Percentiles rank a stretch among this genome's conserved stretches.
These are phyloP conservation scores for Neodon shergylaensis DNA, from an alignment of 2,113 vertebrate species.

Conservation along the genomic window DNA sequence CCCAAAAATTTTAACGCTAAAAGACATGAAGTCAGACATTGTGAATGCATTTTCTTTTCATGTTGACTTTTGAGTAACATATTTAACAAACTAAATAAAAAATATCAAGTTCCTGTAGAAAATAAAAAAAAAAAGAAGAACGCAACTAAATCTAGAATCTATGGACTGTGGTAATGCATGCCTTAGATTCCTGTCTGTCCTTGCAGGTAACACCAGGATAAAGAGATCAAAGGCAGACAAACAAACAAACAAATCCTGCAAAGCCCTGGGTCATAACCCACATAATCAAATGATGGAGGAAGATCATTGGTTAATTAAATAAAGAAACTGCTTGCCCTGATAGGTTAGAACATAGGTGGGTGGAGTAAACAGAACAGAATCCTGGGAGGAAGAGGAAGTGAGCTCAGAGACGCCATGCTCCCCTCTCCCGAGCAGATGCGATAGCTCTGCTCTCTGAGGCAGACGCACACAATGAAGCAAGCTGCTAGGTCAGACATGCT, in stretches of 20 bases:
- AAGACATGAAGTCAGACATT: neutral
- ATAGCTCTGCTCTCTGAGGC: too few relatives aligned
- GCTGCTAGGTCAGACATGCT: too few relatives aligned
- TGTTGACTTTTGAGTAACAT: constrained; percentile 3
- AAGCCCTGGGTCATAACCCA: neutral
- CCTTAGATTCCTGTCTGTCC: neutral
- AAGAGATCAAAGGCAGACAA: neutral
- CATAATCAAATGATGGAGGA: too few relatives aligned
- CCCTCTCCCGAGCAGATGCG: too few relatives aligned
- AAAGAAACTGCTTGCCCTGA: too few relatives aligned
- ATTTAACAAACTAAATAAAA: constrained; percentile 47
- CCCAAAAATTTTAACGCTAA: neutral
- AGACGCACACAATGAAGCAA: too few relatives aligned
- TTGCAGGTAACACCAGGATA: neutral
- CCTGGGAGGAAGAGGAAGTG: too few relatives aligned
- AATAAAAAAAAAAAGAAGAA: neutral
- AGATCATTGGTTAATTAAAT: too few relatives aligned
- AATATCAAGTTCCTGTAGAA: constrained; percentile 3
- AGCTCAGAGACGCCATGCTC: too few relatives aligned
- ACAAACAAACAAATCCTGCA: neutral
- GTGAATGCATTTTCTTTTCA: neutral
- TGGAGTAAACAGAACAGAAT: too few relatives aligned
- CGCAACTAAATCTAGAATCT: constrained; percentile 1
- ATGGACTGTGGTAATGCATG: neutral
- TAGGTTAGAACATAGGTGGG: too few relatives aligned